Evolutionary conservation across 2,113 vertebrate genomes (phyloP).

Genomic region (Hypomesus transpacificus): DNA sequence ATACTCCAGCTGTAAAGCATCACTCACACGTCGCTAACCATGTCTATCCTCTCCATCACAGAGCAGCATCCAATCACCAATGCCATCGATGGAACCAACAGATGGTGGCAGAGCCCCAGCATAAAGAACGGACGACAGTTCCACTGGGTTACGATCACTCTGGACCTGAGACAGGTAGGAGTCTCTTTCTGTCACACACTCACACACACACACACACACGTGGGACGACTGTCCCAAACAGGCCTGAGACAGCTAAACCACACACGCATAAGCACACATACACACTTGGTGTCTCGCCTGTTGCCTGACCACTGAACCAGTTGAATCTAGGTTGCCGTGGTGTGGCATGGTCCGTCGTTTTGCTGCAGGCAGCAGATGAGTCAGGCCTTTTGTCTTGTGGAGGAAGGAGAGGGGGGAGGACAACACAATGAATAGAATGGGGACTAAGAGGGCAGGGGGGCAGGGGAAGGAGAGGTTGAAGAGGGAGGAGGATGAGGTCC

Average conservation of each 20-base stretch:
- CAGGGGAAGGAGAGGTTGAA: conserved; percentile 6
- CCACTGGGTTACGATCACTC: conserved; percentile 92
- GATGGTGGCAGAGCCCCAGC: conserved; percentile 98
- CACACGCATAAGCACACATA: background rate
- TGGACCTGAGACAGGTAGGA: conserved; percentile 91
- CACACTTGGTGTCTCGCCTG: background rate
- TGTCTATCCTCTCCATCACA: conserved; percentile 48
- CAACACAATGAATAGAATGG: conserved; percentile 9
- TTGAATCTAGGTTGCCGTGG: too few relatives aligned
- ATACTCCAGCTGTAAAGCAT: too few relatives aligned
- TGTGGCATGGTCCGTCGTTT: too few relatives aligned
- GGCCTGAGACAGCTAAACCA: background rate
- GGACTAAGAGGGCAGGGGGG: conserved; percentile 20
- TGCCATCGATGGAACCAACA: conserved; percentile 93
- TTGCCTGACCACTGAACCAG: too few relatives aligned
- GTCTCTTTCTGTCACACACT: background rate
- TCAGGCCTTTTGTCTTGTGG: conserved; percentile 36
- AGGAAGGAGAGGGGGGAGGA: conserved; percentile 9
- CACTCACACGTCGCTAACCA: too few relatives aligned
- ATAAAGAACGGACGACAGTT: conserved; percentile 93
- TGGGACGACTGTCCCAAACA: too few relatives aligned
- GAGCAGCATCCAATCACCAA: conserved; percentile 89
- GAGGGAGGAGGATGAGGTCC: conserved; percentile 14
- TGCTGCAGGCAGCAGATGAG: conserved; percentile 22
- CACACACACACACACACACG: conserved; percentile 3